Percentiles rank a stretch among this genome's conserved stretches.
These are phyloP conservation scores for Chloroceryle inda DNA, from an alignment of 2,797 vertebrate species.

Conservation along the genomic window DNA sequence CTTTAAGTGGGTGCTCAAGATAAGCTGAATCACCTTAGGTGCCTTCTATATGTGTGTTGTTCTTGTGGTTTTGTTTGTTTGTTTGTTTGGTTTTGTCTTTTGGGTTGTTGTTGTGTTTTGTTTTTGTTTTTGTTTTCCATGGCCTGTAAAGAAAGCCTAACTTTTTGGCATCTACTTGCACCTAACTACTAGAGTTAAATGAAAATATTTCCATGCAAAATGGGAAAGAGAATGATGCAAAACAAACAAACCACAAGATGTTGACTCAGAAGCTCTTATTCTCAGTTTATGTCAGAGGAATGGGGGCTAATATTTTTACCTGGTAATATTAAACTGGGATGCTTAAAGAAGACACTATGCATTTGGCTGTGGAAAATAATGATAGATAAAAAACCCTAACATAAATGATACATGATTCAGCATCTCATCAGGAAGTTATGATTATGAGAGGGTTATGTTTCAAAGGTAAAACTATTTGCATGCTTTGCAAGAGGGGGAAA, in stretches of 20 bases:
- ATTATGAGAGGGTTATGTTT: background rate
- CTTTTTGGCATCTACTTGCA: background rate
- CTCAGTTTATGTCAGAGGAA: background rate
- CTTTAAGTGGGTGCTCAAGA: background rate
- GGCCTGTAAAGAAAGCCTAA: background rate
- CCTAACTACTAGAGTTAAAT: background rate
- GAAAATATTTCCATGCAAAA: background rate
- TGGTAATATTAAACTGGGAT: background rate
- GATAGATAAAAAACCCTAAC: background rate
- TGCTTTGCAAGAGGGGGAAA: background rate
- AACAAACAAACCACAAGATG: background rate
- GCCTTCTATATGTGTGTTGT: background rate
- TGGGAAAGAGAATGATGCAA: background rate
- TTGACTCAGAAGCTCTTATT: background rate
- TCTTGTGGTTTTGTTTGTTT: no score
- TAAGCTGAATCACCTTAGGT: background rate
- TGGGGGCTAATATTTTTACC: background rate
- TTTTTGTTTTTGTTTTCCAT: background rate
- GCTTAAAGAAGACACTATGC: background rate
- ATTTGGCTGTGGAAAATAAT: background rate
- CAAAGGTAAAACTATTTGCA: background rate
- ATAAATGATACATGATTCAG: background rate
- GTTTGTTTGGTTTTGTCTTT: background rate
- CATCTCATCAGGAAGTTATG: background rate
- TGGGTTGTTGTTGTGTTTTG: no score